Conservation (phyloP, 2,113 vertebrate genomes). For the Oncorhynchus nerka region DNA sequence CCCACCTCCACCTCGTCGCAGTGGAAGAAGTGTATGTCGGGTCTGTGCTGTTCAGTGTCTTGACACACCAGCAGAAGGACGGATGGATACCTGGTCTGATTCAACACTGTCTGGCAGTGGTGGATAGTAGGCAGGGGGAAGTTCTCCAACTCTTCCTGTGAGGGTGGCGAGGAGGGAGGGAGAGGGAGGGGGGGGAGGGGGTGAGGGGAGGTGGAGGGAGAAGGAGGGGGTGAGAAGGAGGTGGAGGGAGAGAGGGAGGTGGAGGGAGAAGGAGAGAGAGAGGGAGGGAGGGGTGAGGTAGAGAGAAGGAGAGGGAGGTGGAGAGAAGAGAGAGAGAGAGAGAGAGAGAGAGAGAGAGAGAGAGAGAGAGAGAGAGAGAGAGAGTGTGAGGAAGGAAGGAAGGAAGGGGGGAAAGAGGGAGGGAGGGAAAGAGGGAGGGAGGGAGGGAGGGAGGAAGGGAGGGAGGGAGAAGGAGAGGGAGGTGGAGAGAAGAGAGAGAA, state of each 20-base stretch:
- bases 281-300: too few relatives aligned
- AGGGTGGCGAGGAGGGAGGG: not conserved
- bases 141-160: conserved; percentile 94
- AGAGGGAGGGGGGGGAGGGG: not conserved
- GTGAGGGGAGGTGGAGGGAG: not conserved
- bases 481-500: too few relatives aligned
- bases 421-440: too few relatives aligned
- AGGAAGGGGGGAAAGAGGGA: too few relatives aligned
- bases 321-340: too few relatives aligned
- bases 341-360: too few relatives aligned
- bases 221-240: not conserved
- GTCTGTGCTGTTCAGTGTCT: conserved; percentile 90
- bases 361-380: too few relatives aligned
- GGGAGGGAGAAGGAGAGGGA: not conserved
- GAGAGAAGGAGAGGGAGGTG: too few relatives aligned
- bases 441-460: accelerated
- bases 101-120: conserved; percentile 84
- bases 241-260: not conserved
- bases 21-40: conserved; percentile 96
- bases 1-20: conserved; percentile 93
- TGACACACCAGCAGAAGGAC: conserved; percentile 89
- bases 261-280: not conserved
- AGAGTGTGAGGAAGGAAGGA: too few relatives aligned
- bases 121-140: conserved; percentile 87
- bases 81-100: conserved; percentile 86